Percentiles rank a stretch among this genome's conserved stretches.
phyloP scores from a whole-genome alignment of 2,888 invertebrate genomes.

The Brenthis daphne region DNA sequence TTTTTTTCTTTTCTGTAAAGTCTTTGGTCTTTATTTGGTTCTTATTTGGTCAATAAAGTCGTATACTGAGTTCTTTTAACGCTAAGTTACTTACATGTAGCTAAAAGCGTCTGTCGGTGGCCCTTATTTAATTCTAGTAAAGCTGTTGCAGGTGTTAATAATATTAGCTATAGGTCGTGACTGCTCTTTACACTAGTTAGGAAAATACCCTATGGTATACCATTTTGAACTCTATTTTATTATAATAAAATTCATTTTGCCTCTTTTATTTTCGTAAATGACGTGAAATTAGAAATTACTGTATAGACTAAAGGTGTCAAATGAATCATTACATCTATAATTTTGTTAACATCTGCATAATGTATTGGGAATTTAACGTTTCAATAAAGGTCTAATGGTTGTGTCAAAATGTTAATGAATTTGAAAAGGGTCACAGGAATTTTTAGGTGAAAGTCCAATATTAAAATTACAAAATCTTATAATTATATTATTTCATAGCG shows the following conservation, averaged over 20 bases:
- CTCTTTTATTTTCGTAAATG: background rate
- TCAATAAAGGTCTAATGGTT: too few relatives aligned
- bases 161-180: constrained; percentile 49
- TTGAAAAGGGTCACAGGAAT: too few relatives aligned
- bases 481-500: too few relatives aligned
- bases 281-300: background rate
- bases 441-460: too few relatives aligned
- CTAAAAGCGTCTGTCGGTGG: constrained; percentile 62
- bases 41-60: background rate
- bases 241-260: background rate
- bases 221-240: background rate
- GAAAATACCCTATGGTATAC: background rate
- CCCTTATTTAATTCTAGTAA: constrained; percentile 55
- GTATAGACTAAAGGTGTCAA: too few relatives aligned
- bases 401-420: too few relatives aligned
- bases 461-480: too few relatives aligned
- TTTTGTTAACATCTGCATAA: background rate
- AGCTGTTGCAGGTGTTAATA: constrained; percentile 52
- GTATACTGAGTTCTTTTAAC: constrained; percentile 22
- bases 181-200: constrained; percentile 30
- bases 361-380: background rate
- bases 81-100: constrained; percentile 51
- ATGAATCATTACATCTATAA: background rate
- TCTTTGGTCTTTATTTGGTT: background rate
- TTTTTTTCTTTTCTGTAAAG: too few relatives aligned